Base-by-base conservation (phyloP, 37 sponge, comb jelly and placozoan genomes). In the Haliclona indistincta region DNA sequence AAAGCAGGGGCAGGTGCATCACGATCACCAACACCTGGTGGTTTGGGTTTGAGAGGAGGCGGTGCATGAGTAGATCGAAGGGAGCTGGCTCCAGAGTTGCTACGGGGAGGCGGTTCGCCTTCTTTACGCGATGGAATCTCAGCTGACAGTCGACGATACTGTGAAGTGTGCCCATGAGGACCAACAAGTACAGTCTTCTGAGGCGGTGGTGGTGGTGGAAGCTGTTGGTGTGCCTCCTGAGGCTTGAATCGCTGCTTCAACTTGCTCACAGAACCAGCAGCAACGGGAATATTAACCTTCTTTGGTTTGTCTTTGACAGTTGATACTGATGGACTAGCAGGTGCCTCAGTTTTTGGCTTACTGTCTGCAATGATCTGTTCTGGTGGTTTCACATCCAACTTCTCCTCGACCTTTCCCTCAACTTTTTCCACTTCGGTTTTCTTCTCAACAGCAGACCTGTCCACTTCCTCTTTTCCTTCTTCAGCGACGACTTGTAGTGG, bases 221-320 rank as follows among this genome's bases (percentile, higher is more conserved):
- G 67, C 63, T 61, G 32, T 2, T 47, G 55, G 4, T 61, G 77
- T 1, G 40, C 61, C 33, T 67, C 42, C n/a, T n/a, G n/a, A n/a
- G n/a, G n/a, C n/a, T n/a, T n/a, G 67, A 75, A 86, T 75, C 74
- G 70, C 56, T 47, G 42, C 28, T 51, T 74, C 43, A 80, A 70
- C 34, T 67, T 51, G 7, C 54, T 70, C 45, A 84, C 85, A 41
- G 77, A 56, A 30, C 64, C 75, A 1, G 42, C 63, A 28, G 22
- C 40, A 0, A 29, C 40, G 34, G 37, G 23, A 25, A 56, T 25
- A 58, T 40, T 32, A 10, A 62, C 30, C 20, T 37, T 53, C 41
- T 33, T 51, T 61, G 25, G 15, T 3, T 23, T 30, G n/a, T n/a
- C n/a, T n/a, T n/a, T n/a, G n/a, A n/a, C n/a, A n/a, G n/a, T n/a